Evolutionary conservation across 2,888 invertebrate genomes (phyloP), one percentile per base, ranked within the genome.

Genomic region (Phlogophora meticulosa): DNA sequence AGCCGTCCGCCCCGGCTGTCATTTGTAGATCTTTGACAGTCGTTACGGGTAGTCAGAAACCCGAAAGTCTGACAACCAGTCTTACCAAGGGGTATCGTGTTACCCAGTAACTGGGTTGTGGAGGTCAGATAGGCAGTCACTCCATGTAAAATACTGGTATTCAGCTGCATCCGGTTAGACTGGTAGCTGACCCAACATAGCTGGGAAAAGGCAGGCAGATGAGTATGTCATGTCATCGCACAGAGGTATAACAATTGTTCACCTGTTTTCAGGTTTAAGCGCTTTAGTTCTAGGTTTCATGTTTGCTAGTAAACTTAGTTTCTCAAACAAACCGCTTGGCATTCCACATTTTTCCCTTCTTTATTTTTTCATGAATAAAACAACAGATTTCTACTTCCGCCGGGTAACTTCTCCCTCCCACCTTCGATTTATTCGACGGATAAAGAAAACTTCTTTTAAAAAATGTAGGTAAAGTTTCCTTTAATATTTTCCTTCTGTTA

Each of bases 291-390:
- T 71, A 71, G 77, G 65, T 82, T 79, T 68, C 78, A 82, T 80
- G 83, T 87, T 85, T 87, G 82, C 78, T 73, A 55, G 82, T 83
- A 86, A 83, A 85, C 76, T 81, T 85, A 86, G 86, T 85, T 87
- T 87, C 77, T 61, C 76, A 82, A 87, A 83, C 79, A 82, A 88
- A 89, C 87, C 84, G 86, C 87, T 91, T 84, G 84, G 89, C 85
- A 85, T 89, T 86, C 88, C 89, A 88, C 90, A 90, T 91, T 91
- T 92, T 91, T 90, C 91, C 92, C 87, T 89, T 87, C 87, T 92
- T 92, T 90, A 88, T 93, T 93, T 94, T 93, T 94, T 93, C 92
- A 95, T 95, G 95, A 95, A 95, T 95, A 95, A 95, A 95, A 95
- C 94, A 95, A 94, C 94, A 94, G 94, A 93, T 93, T 90, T 92